Conservation (phyloP, 2,797 vertebrate species). For the Spondyliosoma cantharus region DNA sequence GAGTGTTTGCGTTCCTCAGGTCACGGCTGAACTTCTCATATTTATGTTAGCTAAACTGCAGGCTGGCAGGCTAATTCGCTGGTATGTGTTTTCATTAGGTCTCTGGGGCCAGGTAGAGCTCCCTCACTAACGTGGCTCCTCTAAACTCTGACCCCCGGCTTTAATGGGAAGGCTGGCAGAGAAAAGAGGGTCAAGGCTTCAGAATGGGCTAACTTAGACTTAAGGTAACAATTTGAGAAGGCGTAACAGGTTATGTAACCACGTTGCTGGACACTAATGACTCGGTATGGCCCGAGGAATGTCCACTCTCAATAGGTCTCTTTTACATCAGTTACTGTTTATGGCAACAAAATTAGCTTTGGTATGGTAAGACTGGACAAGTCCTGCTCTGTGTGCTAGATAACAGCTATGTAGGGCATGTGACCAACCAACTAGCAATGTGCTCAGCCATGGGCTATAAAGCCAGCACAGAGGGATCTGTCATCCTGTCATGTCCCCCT, state of each 20-base stretch:
- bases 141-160: slow-evolving; percentile 72
- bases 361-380: slow-evolving; percentile 60
- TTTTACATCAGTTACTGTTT: slow-evolving; percentile 76
- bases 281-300: slow-evolving; percentile 64
- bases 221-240: slow-evolving; percentile 79
- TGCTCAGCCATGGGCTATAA: slow-evolving; percentile 40
- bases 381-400: slow-evolving; percentile 63
- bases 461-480: slow-evolving; percentile 32
- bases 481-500: slow-evolving; percentile 33
- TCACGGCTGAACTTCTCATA: slow-evolving; percentile 74
- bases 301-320: slow-evolving; percentile 70
- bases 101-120: slow-evolving; percentile 63
- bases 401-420: slow-evolving; percentile 57
- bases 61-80: slow-evolving; percentile 70
- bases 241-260: slow-evolving; percentile 75
- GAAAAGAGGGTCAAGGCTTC: slow-evolving; percentile 61
- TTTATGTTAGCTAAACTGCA: slow-evolving; percentile 71
- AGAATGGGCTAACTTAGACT: slow-evolving; percentile 54
- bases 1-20: slow-evolving; percentile 52
- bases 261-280: slow-evolving; percentile 63
- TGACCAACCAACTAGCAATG: slow-evolving; percentile 54
- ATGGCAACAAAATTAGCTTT: slow-evolving; percentile 73
- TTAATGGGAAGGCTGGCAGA: slow-evolving; percentile 66
- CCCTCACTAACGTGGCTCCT: slow-evolving; percentile 58
- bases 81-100: slow-evolving; percentile 79